Base-by-base conservation (phyloP, 2,888 invertebrate species). In the Cetonia aurata region DNA sequence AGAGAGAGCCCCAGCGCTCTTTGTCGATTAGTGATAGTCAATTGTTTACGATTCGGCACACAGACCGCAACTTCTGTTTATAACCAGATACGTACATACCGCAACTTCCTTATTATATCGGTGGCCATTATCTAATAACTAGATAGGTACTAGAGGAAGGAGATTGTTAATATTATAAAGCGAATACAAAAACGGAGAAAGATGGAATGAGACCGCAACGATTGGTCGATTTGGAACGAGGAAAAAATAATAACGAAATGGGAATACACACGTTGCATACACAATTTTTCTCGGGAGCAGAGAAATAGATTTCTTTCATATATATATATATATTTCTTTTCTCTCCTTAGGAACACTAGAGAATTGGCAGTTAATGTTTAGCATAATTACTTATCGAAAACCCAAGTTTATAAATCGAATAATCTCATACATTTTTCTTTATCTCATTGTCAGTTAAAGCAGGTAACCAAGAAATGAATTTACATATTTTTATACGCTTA, bases 1-100 rank as follows among this genome's bases (percentile, higher is more conserved):
- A 75, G 69, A 74, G 74, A 73, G 72, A 70, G 52, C 55, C 59
- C 72, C 70, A 71, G 68, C 72, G 74, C 69, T 72, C 71, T 73
- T 72, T 74, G 72, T 70, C 74, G 75, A 74, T 74, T 75, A 74
- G 73, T 72, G 74, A 74, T 74, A 75, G 73, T 73, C 72, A 72
- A 72, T 73, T 75, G 72, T 75, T 74, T 75, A 72, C 66, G 72
- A 72, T 73, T 71, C 72, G 74, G 73, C 73, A 71, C 73, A 70
- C 50, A 67, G 62, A 65, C 72, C 72, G 57, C 72, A 72, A 72
- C 71, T 71, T 71, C 68, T 68, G 71, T 71, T 71, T 68, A 68
- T 68, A 56, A 71, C 55, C 41, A 68, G 71, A 68, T 68, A 69
- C 53, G 59, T 52, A 57, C 50, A 68, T 48, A 57, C 68, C 71